Percentiles rank a stretch among this genome's conserved stretches.
Evolutionary conservation across 2,888 invertebrate species (phyloP).

Genomic region (Xestobium rufovillosum): DNA sequence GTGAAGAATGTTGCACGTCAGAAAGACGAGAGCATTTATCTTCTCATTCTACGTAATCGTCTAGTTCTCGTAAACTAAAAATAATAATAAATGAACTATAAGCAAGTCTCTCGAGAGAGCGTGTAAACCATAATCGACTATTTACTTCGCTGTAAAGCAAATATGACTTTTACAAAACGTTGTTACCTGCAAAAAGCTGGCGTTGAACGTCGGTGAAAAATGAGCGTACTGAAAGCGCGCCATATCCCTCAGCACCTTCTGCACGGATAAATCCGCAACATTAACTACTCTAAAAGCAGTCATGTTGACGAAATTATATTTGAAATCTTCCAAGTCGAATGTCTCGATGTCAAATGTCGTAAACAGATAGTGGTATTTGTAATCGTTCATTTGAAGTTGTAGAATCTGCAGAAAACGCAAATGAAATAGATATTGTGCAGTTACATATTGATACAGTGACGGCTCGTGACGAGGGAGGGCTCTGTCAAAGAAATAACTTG

Average conservation of each 20-base stretch:
- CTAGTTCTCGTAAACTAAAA: too few relatives aligned
- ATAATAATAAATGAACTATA: too few relatives aligned
- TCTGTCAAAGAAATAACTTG: too few relatives aligned
- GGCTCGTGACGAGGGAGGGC: too few relatives aligned
- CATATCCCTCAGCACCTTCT: constrained; percentile 64
- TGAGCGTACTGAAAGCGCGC: constrained; percentile 52
- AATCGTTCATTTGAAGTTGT: constrained; percentile 77
- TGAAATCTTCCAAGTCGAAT: constrained; percentile 62
- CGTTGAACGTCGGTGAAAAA: constrained; percentile 31
- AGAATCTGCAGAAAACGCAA: constrained; percentile 54
- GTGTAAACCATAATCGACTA: too few relatives aligned
- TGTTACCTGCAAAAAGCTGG: constrained; percentile 39
- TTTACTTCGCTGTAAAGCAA: background rate
- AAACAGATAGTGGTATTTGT: constrained; percentile 76
- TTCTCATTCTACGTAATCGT: too few relatives aligned
- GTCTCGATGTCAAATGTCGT: constrained; percentile 63
- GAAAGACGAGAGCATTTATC: too few relatives aligned
- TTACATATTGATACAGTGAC: too few relatives aligned
- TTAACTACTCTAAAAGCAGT: constrained; percentile 70
- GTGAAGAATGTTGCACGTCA: too few relatives aligned
- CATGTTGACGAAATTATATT: constrained; percentile 70
- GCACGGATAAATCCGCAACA: constrained; percentile 56
- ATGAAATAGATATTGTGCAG: too few relatives aligned
- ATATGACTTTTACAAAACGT: too few relatives aligned
- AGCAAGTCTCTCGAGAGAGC: too few relatives aligned